Evolutionary conservation across 2,113 vertebrate species (phyloP), one percentile per base, ranked within the genome.

Genomic region (Manacus vitellinus): DNA sequence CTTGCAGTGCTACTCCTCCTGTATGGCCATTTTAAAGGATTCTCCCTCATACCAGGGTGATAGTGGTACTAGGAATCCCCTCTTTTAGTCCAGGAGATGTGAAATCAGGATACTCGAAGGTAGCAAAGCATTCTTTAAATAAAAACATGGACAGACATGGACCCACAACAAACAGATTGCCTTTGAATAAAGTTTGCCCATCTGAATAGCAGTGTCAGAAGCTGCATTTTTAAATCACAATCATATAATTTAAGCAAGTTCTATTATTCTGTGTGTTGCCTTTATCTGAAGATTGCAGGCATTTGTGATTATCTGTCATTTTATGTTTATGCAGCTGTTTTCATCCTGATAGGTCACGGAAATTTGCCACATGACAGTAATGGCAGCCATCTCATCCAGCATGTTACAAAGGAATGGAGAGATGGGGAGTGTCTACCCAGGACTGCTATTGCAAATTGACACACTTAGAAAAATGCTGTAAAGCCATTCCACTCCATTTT

Each of bases 201-300:
- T 83, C 72, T 86, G 59, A 90, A 44, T 37, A 86, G 55, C 33
- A 46, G 30, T 37, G 20, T 41, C 47, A 68, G 47, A 93, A 77
- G 39, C 22, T 75, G 52, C 25, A 14, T 85, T 95, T 94, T 78
- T 0, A 71, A 91, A 89, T 87, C 30, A 33, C 46, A 63, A 12
- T 81, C 13, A 30, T 54, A 33, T 55, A 74, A 74, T 92, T 91
- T 95, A 41, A 84, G 61, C 22, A 52, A 89, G 25, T 56, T 67
- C 21, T 77, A 28, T 74, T 78, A 41, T 78, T 93, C 49, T 47
- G 4, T 71, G 63, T 79, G 44, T 71, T 86, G 49, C 33, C 35
- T 95, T 90, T 91, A 91, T 92, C 85, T 91, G 85, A 83, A 94
- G 68, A 90, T 85, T 81, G 59, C 63, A 93, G 68, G 28, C 75